These are phyloP conservation scores for Clarias platycephalus DNA, from an alignment of 2,797 vertebrate genomes.

Conservation along the genomic window DNA sequence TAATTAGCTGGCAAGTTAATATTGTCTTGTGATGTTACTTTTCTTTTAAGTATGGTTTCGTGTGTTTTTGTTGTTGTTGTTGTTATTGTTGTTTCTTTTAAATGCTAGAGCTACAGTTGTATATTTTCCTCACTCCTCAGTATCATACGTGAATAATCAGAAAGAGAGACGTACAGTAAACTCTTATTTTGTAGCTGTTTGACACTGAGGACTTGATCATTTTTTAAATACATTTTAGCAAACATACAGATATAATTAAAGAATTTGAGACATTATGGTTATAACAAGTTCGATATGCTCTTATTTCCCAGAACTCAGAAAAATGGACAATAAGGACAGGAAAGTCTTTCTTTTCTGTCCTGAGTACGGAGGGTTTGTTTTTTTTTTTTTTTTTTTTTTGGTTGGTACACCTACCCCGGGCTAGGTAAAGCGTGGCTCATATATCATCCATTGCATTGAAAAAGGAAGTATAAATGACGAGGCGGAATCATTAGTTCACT, in stretches of 20 bases:
- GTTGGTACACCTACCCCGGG: neutral
- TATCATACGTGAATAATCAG: neutral
- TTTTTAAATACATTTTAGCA: neutral
- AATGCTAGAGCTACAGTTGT: neutral
- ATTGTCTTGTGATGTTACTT: neutral
- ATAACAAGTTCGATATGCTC: neutral
- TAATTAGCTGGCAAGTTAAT: neutral
- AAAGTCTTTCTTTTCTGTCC: neutral
- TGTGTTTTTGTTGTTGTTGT: too few species aligned
- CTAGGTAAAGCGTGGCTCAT: slow-evolving; percentile 25
- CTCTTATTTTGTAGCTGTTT: neutral
- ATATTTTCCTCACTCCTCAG: too few species aligned
- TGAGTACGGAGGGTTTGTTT: neutral
- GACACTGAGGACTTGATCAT: neutral
- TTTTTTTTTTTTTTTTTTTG: too few species aligned
- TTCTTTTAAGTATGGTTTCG: neutral
- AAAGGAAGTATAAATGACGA: slow-evolving; percentile 43
- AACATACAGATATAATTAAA: neutral
- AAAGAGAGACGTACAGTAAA: neutral
- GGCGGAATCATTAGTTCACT: slow-evolving; percentile 14
- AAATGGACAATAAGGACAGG: neutral
- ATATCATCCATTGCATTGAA: slow-evolving; percentile 27
- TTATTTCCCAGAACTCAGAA: neutral
- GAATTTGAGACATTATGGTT: neutral
- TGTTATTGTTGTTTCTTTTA: neutral